Conservation (phyloP, 2,888 invertebrate species). For the Tachina lurida region DNA sequence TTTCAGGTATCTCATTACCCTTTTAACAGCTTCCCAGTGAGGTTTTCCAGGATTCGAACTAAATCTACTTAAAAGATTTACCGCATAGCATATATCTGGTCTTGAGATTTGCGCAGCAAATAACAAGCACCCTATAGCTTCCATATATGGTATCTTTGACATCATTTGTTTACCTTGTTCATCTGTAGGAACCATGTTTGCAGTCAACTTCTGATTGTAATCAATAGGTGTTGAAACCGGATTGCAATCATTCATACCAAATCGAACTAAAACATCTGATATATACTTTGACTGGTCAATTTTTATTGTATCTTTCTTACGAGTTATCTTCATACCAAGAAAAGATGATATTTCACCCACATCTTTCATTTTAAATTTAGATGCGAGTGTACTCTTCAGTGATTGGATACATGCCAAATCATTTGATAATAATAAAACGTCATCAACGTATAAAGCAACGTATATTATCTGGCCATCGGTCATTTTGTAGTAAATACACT, state of each 20-base stretch:
- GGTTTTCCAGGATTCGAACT: slow-evolving; percentile 18
- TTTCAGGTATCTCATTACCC: neutral
- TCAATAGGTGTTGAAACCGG: neutral
- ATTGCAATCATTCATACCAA: neutral
- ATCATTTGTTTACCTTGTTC: neutral
- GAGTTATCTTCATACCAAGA: neutral
- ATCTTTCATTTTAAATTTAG: neutral
- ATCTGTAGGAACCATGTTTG: neutral
- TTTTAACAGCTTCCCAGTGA: slow-evolving; percentile 13
- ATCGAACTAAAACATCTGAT: neutral
- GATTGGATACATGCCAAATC: neutral
- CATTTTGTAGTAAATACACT: neutral
- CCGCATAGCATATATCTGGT: slow-evolving; percentile 4
- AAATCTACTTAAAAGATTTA: slow-evolving; percentile 19
- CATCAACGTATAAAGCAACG: neutral
- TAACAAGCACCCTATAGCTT: neutral
- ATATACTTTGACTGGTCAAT: neutral
- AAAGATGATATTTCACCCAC: neutral
- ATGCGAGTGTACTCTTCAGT: neutral
- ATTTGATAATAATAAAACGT: neutral
- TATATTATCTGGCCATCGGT: neutral
- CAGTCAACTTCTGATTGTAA: neutral
- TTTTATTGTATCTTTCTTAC: neutral
- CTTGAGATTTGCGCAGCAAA: no score
- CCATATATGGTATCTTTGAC: neutral